Percentiles rank a stretch among this genome's conserved stretches.
These are phyloP conservation scores for Exocentrus adspersus DNA, from an alignment of 2,888 invertebrate genomes.

Conservation along the genomic window DNA sequence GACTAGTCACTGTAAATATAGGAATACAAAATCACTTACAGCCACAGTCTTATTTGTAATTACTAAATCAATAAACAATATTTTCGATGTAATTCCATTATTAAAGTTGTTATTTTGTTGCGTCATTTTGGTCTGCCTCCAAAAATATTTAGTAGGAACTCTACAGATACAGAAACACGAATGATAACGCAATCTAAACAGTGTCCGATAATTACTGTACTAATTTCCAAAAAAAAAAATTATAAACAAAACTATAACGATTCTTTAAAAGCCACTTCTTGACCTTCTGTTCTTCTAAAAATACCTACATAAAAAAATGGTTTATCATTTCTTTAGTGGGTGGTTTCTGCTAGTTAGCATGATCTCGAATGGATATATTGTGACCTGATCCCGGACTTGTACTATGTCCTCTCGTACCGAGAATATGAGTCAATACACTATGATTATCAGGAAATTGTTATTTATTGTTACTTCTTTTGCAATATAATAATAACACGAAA, in stretches of 20 bases:
- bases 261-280: background rate
- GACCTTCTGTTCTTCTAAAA: slow-evolving; percentile 9
- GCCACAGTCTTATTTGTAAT: too few relatives aligned
- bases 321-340: slow-evolving; percentile 20
- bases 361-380: slow-evolving; percentile 1
- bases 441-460: slow-evolving; percentile 27
- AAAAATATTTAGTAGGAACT: background rate
- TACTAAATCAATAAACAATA: too few relatives aligned
- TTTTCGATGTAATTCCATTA: background rate
- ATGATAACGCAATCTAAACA: background rate
- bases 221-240: background rate
- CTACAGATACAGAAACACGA: background rate
- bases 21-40: slow-evolving; percentile 7
- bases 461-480: slow-evolving; percentile 20
- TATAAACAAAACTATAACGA: background rate
- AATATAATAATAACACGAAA: slow-evolving; percentile 17
- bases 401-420: slow-evolving; percentile 33
- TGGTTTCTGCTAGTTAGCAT: slow-evolving; percentile 7
- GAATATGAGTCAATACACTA: slow-evolving; percentile 37
- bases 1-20: background rate
- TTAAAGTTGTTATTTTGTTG: slow-evolving; percentile 9
- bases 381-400: slow-evolving; percentile 39
- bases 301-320: background rate
- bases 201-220: background rate
- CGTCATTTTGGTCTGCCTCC: slow-evolving; percentile 9